Conservation (phyloP, 2,797 vertebrate species). For the Anguilla megastoma region DNA sequence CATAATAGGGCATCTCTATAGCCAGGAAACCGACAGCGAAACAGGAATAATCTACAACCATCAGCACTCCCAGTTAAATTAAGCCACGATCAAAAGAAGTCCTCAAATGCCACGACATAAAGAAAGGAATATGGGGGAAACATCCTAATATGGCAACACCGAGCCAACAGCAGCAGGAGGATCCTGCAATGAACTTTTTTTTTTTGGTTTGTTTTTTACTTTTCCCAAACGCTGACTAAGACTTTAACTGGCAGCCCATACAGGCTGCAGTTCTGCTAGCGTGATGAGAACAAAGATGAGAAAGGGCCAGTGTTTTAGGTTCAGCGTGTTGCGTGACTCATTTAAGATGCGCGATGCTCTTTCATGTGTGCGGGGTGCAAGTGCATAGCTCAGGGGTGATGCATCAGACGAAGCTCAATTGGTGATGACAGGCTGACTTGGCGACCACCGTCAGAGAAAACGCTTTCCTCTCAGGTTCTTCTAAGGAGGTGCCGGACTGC, state of each 20-base stretch:
- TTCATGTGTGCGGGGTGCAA: background rate
- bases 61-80: background rate
- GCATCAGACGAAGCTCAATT: background rate
- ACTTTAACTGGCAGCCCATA: background rate
- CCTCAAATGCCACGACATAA: background rate
- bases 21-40: background rate
- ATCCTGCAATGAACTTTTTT: background rate
- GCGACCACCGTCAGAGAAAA: conserved; percentile 3
- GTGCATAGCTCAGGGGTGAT: background rate
- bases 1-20: background rate
- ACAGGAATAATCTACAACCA: background rate
- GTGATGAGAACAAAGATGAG: background rate
- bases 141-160: background rate
- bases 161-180: background rate
- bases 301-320: conserved; percentile 4
- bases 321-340: background rate
- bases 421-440: conserved; percentile 8
- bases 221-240: background rate
- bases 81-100: background rate
- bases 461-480: background rate
- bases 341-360: background rate
- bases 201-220: too few species aligned
- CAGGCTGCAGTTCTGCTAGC: background rate
- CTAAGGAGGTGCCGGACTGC: too few species aligned
- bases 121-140: background rate